Percentiles rank a stretch among this genome's conserved stretches.
Evolutionary conservation across 2,888 invertebrate genomes (phyloP).

Genomic region (Papilio gigon): DNA sequence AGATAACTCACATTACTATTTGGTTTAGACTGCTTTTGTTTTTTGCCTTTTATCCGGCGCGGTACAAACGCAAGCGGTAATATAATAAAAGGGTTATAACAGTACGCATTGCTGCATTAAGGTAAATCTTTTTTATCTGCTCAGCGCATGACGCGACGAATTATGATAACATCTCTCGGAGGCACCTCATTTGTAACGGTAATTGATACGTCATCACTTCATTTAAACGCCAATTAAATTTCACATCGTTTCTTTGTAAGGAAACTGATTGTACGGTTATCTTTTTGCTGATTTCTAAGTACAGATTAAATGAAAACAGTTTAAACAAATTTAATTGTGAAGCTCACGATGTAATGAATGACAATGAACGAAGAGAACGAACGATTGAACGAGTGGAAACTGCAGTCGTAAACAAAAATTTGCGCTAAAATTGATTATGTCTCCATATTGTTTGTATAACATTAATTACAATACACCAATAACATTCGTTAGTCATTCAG

Average conservation of each 20-base stretch:
- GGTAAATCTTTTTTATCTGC: background rate
- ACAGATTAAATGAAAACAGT: background rate
- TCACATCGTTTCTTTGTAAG: background rate
- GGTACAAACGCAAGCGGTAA: too few species aligned
- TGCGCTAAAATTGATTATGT: background rate
- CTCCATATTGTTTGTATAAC: background rate
- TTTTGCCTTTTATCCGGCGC: too few species aligned
- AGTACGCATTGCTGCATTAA: background rate
- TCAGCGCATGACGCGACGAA: background rate
- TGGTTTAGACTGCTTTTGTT: too few species aligned
- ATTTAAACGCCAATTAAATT: background rate
- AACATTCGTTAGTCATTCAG: background rate
- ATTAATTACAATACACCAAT: background rate
- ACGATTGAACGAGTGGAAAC: background rate
- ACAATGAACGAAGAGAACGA: background rate
- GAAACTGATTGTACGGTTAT: background rate
- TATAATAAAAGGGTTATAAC: too few species aligned
- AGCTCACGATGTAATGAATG: too few species aligned
- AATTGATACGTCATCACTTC: background rate
- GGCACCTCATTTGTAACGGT: constrained; percentile 5
- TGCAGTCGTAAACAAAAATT: too few species aligned
- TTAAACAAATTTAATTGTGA: background rate
- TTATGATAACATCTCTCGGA: constrained; percentile 7
- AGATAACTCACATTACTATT: too few species aligned
- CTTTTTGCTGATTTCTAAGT: background rate